Percentiles rank a stretch among this genome's conserved stretches.
Conservation (phyloP, 2,888 invertebrate genomes). For the Tetrapedia diversipes region DNA sequence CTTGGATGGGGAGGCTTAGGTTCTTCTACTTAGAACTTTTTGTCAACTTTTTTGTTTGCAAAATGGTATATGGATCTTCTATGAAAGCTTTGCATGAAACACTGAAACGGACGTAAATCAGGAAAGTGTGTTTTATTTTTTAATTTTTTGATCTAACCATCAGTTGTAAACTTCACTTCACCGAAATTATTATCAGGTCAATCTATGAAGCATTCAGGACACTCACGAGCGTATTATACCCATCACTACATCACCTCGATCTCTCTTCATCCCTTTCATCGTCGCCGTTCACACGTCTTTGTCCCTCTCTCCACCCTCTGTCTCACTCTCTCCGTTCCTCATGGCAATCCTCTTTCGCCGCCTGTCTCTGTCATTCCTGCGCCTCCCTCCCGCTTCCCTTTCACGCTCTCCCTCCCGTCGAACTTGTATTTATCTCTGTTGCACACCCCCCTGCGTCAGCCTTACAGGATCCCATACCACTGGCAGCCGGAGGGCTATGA, state of each 20-base stretch:
- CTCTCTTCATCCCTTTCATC: conserved; percentile 27
- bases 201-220: not conserved
- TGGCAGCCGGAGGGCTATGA: conserved; percentile 63
- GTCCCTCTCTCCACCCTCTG: not conserved
- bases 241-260: conserved; percentile 25
- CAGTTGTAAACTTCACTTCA: not conserved
- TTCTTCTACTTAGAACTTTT: no score
- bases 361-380: conserved; percentile 20
- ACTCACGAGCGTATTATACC: conserved; percentile 19
- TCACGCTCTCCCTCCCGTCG: conserved; percentile 45
- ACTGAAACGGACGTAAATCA: no score
- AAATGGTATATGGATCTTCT: no score
- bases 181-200: not conserved
- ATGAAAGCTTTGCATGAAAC: no score
- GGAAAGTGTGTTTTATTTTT: no score
- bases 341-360: conserved; percentile 32
- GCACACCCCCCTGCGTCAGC: conserved; percentile 47
- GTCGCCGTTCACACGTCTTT: conserved; percentile 16
- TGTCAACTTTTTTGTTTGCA: no score
- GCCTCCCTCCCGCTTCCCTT: conserved; percentile 15
- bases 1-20: no score
- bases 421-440: conserved; percentile 50
- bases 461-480: conserved; percentile 57
- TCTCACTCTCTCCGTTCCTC: conserved; percentile 3
- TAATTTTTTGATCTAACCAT: no score